phyloP scores from a whole-genome alignment of 2,113 vertebrate species.

The Centropristis striata region DNA sequence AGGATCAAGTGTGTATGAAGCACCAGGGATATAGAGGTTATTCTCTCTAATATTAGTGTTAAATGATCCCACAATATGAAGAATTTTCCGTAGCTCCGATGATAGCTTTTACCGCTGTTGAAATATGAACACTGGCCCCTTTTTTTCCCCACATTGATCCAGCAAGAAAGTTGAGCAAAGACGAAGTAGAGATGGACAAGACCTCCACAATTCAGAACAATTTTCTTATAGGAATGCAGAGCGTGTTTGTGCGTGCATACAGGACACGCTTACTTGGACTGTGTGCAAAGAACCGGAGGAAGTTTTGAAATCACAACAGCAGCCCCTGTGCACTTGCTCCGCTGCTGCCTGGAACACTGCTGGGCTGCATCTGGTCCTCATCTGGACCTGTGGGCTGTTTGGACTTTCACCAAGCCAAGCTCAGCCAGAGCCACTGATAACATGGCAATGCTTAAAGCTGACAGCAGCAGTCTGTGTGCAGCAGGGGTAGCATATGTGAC shows the following conservation, averaged over 20 bases:
- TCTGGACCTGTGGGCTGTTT: conserved; percentile 72
- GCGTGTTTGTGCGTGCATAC: conserved; percentile 24
- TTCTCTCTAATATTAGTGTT: conserved; percentile 9
- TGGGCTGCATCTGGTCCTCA: conserved; percentile 74
- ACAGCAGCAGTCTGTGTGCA: conserved; percentile 36
- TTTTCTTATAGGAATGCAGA: conserved; percentile 39
- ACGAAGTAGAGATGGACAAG: conserved; percentile 9
- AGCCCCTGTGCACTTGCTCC: conserved; percentile 54
- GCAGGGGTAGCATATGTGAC: conserved; percentile 19
- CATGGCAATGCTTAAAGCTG: conserved; percentile 49
- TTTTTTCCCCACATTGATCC: not conserved
- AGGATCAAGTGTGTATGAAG: conserved; percentile 3
- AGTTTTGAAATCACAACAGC: conserved; percentile 27
- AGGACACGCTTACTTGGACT: conserved; percentile 1
- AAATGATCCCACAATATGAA: conserved; percentile 15
- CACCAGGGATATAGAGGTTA: not conserved
- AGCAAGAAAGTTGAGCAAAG: not conserved
- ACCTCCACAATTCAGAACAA: conserved; percentile 24
- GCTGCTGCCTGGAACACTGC: conserved; percentile 34
- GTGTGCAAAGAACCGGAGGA: conserved; percentile 1
- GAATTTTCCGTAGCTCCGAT: conserved; percentile 13
- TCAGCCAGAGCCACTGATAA: conserved; percentile 64
- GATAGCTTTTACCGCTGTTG: conserved; percentile 16
- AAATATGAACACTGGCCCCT: not conserved
- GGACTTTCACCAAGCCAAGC: conserved; percentile 69